A percentile compares a stretch with the other conserved stretches of the same genome.
These are phyloP conservation scores for Mus caroli DNA, from an alignment of 2,797 vertebrate genomes.

Conservation along the genomic window DNA sequence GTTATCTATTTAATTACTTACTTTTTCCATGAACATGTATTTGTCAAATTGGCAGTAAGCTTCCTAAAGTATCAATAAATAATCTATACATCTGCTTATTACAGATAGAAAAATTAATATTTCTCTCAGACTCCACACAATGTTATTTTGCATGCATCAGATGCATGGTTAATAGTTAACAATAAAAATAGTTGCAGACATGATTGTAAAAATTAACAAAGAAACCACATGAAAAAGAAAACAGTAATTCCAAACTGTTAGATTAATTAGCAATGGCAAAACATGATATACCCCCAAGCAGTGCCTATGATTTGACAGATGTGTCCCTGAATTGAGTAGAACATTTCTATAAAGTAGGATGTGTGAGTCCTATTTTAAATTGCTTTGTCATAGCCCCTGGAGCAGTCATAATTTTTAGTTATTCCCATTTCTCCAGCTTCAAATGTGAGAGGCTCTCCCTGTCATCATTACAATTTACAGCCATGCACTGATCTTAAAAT, in stretches of 20 bases:
- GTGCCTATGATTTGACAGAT: slow-evolving; percentile 79
- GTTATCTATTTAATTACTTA: background rate
- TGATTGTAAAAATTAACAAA: slow-evolving; percentile 60
- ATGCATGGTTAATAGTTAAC: slow-evolving; percentile 20
- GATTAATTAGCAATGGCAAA: slow-evolving; percentile 72
- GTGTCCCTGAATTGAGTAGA: slow-evolving; percentile 71
- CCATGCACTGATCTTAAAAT: slow-evolving; percentile 29
- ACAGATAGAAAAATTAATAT: slow-evolving; percentile 55
- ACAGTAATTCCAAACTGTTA: slow-evolving; percentile 66
- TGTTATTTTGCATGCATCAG: background rate
- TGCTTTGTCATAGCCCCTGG: slow-evolving; percentile 73
- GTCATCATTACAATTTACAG: slow-evolving; percentile 59
- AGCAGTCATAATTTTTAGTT: slow-evolving; percentile 76
- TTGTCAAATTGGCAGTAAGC: background rate
- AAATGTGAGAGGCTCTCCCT: slow-evolving; percentile 55
- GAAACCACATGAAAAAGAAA: slow-evolving; percentile 47
- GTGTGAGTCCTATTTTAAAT: slow-evolving; percentile 76
- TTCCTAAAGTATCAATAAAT: background rate
- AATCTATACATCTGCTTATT: background rate
- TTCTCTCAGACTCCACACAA: background rate
- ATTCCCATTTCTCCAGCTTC: slow-evolving; percentile 65
- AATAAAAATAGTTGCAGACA: background rate
- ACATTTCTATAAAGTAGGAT: slow-evolving; percentile 71
- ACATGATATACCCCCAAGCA: slow-evolving; percentile 68
- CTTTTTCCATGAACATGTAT: background rate